Evolutionary conservation across 1,140 invertebrate genomes (phyloP).

Genomic region (Orchesella cincta): DNA sequence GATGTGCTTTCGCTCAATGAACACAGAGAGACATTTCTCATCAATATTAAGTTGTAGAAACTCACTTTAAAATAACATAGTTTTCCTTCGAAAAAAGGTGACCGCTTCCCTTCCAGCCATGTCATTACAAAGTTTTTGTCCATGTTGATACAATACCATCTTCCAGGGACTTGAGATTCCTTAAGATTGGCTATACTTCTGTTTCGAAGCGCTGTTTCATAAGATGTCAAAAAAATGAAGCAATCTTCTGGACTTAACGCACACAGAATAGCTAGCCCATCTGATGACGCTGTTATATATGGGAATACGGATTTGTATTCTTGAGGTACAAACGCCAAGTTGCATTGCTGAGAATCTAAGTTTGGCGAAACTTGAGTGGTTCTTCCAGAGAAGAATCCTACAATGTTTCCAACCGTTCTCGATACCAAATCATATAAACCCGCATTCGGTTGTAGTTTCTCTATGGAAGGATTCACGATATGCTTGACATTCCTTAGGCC

Average conservation of each 20-base stretch:
- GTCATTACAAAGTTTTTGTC: background rate
- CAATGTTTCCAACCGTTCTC: background rate
- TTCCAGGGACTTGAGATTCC: background rate
- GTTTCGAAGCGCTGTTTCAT: background rate
- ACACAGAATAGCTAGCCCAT: constrained; percentile 1
- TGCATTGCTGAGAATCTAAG: background rate
- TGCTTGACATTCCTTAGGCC: background rate
- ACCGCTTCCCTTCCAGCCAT: background rate
- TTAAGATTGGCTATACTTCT: background rate
- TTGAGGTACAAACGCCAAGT: background rate
- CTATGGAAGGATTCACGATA: background rate
- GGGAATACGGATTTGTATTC: background rate
- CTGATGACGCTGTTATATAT: background rate
- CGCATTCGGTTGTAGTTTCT: background rate
- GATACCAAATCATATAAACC: too few species aligned
- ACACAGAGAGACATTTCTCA: background rate
- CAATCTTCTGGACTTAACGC: background rate
- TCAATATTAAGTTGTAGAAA: background rate
- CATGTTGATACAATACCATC: background rate
- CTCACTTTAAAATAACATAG: background rate
- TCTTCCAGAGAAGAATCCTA: background rate
- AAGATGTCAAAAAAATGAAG: constrained; percentile 1
- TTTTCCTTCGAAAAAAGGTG: background rate
- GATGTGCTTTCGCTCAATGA: background rate
- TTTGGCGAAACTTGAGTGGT: background rate